Conservation (phyloP, 2,797 vertebrate species). For the Scolopax rusticola region DNA sequence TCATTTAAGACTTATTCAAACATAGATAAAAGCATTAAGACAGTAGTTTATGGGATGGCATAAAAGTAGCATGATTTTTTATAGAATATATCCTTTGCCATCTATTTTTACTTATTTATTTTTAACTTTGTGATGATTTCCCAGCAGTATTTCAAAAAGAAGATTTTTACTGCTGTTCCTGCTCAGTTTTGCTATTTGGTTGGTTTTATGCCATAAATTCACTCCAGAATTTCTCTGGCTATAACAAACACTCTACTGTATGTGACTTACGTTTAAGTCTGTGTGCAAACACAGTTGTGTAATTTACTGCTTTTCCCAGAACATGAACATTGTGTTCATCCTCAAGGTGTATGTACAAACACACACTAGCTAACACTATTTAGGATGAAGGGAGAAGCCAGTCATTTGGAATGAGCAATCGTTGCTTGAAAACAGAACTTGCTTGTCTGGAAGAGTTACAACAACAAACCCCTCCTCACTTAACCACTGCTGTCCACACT, state of each 20-base stretch:
- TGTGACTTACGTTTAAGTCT: neutral
- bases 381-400: neutral
- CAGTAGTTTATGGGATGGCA: neutral
- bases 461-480: neutral
- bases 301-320: neutral
- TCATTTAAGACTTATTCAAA: neutral
- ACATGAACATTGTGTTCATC: neutral
- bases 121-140: neutral
- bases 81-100: neutral
- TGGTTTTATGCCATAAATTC: neutral
- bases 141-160: neutral
- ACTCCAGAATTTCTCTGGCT: neutral
- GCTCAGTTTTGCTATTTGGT: neutral
- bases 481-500: neutral
- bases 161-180: neutral
- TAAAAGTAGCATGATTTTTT: neutral
- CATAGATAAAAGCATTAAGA: neutral
- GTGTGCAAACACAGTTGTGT: neutral
- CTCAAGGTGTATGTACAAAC: neutral
- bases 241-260: neutral
- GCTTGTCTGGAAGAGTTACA: neutral
- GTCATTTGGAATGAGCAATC: neutral
- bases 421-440: neutral
- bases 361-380: neutral
- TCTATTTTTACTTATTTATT: neutral